Evolutionary conservation across 1,140 invertebrate genomes (phyloP), one percentile per base, ranked within the genome.

Genomic region (Copidosoma floridanum): DNA sequence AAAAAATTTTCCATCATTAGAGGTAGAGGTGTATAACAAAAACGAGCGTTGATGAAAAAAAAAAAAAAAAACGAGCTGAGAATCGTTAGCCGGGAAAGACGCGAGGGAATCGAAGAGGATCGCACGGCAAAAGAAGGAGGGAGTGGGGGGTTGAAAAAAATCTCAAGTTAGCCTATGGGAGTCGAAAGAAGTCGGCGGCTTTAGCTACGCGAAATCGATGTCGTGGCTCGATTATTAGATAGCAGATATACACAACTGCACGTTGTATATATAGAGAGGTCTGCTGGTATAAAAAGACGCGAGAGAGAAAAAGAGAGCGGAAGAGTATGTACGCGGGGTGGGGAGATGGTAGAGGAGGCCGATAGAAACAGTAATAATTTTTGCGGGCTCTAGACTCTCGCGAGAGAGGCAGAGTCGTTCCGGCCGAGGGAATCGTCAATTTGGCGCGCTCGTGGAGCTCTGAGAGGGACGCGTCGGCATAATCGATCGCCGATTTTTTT

Each of bases 311-410:
- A n/a, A 29, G 46, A 29, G 18, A 40, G 37, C 24, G 16, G 14
- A 18, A 24, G 26, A 41, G 1, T 8, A n/a, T n/a, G n/a, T n/a
- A 38, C n/a, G 12, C 21, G 3, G 29, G 35, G 16, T 7, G n/a
- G 12, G 4, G 12, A n/a, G 7, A 24, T 8, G 12, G 29, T n/a
- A 29, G n/a, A 29, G 26, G 20, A 21, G 29, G 14, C 26, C 27
- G 27, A 24, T 46, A 35, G 47, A 56, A 46, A 56, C 26, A 29
- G 23, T 23, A 47, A 47, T 57, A 47, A 38, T 57, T 57, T 57
- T 56, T 56, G 32, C 14, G 16, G n/a, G n/a, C n/a, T n/a, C n/a
- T n/a, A n/a, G n/a, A n/a, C n/a, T 20, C 11, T 5, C n/a, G 10
- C 11, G 11, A 7, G 10, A 43, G 35, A 48, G 32, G 21, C n/a